Percentiles rank a stretch among this genome's conserved stretches.
Evolutionary conservation across 2,113 vertebrate genomes (phyloP).

Genomic region (Xenopus borealis): DNA sequence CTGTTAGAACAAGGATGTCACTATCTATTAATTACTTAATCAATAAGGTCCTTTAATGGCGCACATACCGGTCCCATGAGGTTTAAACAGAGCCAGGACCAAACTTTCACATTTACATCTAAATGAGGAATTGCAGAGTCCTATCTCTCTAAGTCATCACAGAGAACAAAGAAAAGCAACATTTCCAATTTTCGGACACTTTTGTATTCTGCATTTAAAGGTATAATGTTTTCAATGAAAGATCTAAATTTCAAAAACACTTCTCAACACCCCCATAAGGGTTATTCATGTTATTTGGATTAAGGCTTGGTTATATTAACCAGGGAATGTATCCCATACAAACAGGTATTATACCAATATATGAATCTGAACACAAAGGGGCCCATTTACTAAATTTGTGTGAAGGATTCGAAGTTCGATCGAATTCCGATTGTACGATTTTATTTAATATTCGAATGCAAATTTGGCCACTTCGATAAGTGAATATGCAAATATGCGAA

Average conservation of each 20-base stretch:
- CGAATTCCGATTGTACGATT: too few relatives aligned
- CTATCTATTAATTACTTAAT: slow-evolving; percentile 47
- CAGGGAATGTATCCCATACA: too few relatives aligned
- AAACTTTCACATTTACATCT: slow-evolving; percentile 44
- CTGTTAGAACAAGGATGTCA: slow-evolving; percentile 32
- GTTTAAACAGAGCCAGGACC: slow-evolving; percentile 19
- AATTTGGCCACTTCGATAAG: too few relatives aligned
- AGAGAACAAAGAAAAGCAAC: not conserved
- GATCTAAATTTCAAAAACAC: not conserved
- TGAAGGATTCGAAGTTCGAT: too few relatives aligned
- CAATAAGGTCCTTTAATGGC: slow-evolving; percentile 45
- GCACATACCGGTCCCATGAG: slow-evolving; percentile 30
- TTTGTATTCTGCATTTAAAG: not conserved
- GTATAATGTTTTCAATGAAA: not conserved
- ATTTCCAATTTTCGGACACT: not conserved
- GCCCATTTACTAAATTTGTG: too few relatives aligned
- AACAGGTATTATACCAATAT: too few relatives aligned
- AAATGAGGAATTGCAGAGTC: slow-evolving; percentile 35
- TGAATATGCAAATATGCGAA: too few relatives aligned
- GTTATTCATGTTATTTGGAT: too few relatives aligned
- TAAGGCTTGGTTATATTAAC: too few relatives aligned
- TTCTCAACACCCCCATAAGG: not conserved
- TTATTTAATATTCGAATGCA: too few relatives aligned
- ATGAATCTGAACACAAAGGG: too few relatives aligned
- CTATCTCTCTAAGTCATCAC: slow-evolving; percentile 11